Evolutionary conservation across 1,140 invertebrate genomes (phyloP).

Genomic region (Papilio polytes): DNA sequence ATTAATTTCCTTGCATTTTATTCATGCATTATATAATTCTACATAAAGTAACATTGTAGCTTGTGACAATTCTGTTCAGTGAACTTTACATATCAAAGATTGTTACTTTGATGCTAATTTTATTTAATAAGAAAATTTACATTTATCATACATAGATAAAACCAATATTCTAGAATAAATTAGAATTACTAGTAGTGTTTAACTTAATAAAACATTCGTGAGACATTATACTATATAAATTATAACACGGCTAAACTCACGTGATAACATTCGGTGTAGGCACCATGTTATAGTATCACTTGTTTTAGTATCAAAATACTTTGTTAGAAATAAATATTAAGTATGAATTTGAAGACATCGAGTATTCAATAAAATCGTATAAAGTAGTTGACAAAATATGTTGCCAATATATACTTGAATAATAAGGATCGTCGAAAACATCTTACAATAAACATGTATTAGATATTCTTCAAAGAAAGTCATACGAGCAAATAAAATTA

Average conservation of each 20-base stretch:
- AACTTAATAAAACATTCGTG: no score
- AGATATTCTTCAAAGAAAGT: neutral
- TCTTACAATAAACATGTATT: neutral
- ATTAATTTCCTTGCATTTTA: neutral
- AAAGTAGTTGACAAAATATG: neutral
- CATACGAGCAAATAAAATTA: no score
- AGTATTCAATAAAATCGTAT: neutral
- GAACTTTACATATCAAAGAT: neutral
- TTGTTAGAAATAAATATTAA: neutral
- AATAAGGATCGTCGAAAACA: neutral
- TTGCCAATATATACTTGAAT: neutral
- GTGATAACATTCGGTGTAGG: no score
- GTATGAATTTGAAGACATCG: neutral
- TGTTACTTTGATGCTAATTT: neutral
- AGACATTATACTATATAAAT: no score
- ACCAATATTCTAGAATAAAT: no score
- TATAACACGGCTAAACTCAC: no score
- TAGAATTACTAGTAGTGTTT: no score
- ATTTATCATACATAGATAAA: neutral
- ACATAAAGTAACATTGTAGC: neutral
- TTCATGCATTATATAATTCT: neutral
- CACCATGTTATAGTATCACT: no score
- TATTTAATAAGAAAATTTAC: neutral
- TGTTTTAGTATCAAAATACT: no score
- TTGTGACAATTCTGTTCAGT: neutral